These are phyloP conservation scores for Dorcus parallelipipedus DNA, from an alignment of 2,888 invertebrate species.

Conservation along the genomic window DNA sequence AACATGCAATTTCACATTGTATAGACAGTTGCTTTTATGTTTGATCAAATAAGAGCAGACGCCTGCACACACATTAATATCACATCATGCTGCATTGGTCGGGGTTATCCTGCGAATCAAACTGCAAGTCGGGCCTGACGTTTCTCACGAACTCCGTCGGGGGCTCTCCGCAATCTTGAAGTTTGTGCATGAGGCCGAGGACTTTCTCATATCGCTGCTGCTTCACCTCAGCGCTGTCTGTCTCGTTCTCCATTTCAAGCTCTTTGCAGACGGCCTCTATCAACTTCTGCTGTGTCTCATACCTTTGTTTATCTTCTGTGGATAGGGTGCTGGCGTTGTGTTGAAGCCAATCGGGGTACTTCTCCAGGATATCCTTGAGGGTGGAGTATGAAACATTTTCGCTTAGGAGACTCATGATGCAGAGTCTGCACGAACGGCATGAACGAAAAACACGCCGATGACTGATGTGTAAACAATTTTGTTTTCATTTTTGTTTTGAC, in stretches of 20 bases:
- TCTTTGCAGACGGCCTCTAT: constrained; percentile 78
- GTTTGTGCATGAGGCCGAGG: constrained; percentile 81
- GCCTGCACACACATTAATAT: background rate
- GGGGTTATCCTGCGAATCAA: constrained; percentile 51
- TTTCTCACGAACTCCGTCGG: constrained; percentile 82
- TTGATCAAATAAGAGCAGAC: too few relatives aligned
- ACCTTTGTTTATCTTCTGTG: constrained; percentile 67
- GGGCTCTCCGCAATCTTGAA: constrained; percentile 87
- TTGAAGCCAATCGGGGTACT: constrained; percentile 82
- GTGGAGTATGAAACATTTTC: constrained; percentile 90
- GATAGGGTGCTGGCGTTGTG: constrained; percentile 70
- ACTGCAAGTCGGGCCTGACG: constrained; percentile 48
- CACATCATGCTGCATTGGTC: constrained; percentile 56
- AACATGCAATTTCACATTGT: too few relatives aligned
- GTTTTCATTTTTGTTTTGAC: too few relatives aligned
- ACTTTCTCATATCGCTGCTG: constrained; percentile 72
- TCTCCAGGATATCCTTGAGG: constrained; percentile 77
- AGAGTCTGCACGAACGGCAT: constrained; percentile 88
- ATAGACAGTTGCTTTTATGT: too few relatives aligned
- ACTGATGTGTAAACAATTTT: too few relatives aligned
- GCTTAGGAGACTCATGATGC: constrained; percentile 78
- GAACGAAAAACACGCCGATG: too few relatives aligned
- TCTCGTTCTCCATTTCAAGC: constrained; percentile 72
- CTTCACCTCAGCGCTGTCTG: constrained; percentile 63
- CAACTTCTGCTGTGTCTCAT: constrained; percentile 71